A percentile compares a stretch with the other conserved stretches of the same genome.
Conservation (phyloP, 1,140 invertebrate species). For the Drosophila repleta region DNA sequence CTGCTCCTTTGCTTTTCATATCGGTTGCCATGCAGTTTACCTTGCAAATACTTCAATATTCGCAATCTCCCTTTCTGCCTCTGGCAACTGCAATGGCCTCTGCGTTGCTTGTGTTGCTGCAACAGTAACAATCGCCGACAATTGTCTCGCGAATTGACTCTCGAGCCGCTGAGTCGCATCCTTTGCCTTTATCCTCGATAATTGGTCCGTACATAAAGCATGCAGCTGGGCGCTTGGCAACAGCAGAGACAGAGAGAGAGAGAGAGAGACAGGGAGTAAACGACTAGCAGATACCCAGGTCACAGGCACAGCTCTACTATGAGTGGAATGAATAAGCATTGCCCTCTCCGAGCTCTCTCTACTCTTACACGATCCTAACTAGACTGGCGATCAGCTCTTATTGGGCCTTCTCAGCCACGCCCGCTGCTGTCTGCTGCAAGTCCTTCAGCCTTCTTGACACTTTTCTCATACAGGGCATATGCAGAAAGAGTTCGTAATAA, state of each 20-base stretch:
- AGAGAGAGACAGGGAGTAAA: too few relatives aligned
- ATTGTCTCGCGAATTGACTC: slow-evolving; percentile 29
- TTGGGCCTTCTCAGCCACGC: too few relatives aligned
- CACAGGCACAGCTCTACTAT: too few relatives aligned
- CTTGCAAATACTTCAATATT: slow-evolving; percentile 61
- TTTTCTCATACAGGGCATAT: too few relatives aligned
- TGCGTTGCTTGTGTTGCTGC: slow-evolving; percentile 3
- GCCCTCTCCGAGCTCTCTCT: too few relatives aligned
- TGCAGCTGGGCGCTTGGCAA: not conserved
- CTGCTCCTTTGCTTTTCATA: not conserved
- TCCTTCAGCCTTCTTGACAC: too few relatives aligned
- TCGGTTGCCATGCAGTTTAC: slow-evolving; percentile 51
- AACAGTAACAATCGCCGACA: slow-evolving; percentile 12
- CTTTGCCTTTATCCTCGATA: slow-evolving; percentile 15
- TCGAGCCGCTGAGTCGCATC: slow-evolving; percentile 12
- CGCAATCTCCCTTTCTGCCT: slow-evolving; percentile 6
- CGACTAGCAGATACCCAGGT: slow-evolving; percentile 6
- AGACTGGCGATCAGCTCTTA: too few relatives aligned
- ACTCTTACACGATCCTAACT: too few relatives aligned
- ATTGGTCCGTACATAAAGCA: slow-evolving; percentile 11
- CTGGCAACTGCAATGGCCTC: not conserved
- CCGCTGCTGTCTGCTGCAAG: too few relatives aligned
- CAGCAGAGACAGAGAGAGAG: too few relatives aligned
- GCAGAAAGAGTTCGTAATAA: too few relatives aligned
- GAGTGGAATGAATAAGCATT: too few relatives aligned